Base-by-base conservation (phyloP, 1,140 invertebrate species). In the Drosophila sturtevanti region DNA sequence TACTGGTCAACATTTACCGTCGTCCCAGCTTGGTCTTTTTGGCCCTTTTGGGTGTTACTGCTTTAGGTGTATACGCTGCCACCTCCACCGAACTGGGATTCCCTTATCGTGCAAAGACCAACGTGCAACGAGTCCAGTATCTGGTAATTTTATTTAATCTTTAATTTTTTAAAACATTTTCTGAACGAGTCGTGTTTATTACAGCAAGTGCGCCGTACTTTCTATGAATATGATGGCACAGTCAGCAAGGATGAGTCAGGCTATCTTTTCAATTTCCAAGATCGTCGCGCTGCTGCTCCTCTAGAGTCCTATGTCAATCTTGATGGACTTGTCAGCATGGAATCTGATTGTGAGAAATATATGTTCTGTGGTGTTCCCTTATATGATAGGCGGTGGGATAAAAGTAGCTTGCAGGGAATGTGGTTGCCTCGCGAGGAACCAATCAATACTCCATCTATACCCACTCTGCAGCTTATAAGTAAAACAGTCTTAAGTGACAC, bases 311-410 rank as follows among this genome's bases (percentile, higher is more conserved):
- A 55, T 0, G 63, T 90, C 1, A 76, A 90, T 48, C 54, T 93
- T 6, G 92, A 94, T 63, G 93, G 95, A 37, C 93, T 95, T 56
- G 93, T 92, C 58, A 75, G 91, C 58, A 93, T 95, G 24, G 81
- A 92, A 14, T 91, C 94, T 65, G 93, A 95, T 64, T 96, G 95
- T 82, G 90, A 93, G 12, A 93, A 93, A 62, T 93, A 95, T 81
- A 92, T 96, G 62, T 95, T 95, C 70, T 97, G 96, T 89, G 96
- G 96, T 0, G 89, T 96, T 79, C 95, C 96, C 16, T 95, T 95
- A 82, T 94, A 95, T 66, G 93, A 95, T 76, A 95, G 95, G 48
- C 75, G 78, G 18, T 82, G 54, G 61, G 61, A 59, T 9, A 14
- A 35, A 5, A 63, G 34, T 27, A 18, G 35, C 2, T 1, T 11